phyloP scores from a whole-genome alignment of 92 coral and sea anemone species.

The Heteractis magnifica region DNA sequence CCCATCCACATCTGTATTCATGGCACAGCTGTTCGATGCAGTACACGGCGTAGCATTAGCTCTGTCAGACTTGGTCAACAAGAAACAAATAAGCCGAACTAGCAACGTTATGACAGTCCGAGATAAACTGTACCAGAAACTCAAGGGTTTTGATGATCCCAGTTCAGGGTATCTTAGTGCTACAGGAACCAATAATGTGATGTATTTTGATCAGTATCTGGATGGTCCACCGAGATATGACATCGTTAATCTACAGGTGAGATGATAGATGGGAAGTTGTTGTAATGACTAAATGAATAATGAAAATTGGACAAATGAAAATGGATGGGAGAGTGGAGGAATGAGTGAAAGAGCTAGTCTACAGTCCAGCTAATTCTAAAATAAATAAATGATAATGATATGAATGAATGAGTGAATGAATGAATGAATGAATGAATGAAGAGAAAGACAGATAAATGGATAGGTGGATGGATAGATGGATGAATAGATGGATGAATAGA shows the following conservation, averaged over 20 bases:
- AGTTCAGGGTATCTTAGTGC: slow-evolving; percentile 88
- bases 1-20: slow-evolving; percentile 80
- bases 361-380: no score
- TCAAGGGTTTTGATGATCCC: slow-evolving; percentile 68
- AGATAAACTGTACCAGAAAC: slow-evolving; percentile 77
- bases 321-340: background rate
- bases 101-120: slow-evolving; percentile 79
- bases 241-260: slow-evolving; percentile 91
- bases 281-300: background rate
- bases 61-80: slow-evolving; percentile 94
- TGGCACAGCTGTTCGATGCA: slow-evolving; percentile 93
- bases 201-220: slow-evolving; percentile 83
- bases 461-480: background rate
- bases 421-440: background rate
- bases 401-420: no score
- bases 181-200: slow-evolving; percentile 77
- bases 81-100: slow-evolving; percentile 83
- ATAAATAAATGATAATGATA: no score
- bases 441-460: background rate
- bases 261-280: slow-evolving; percentile 10
- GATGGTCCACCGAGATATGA: slow-evolving; percentile 90
- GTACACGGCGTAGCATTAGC: slow-evolving; percentile 96
- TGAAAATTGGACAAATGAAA: background rate
- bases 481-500: background rate
- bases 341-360: background rate